phyloP scores from a whole-genome alignment of 2,797 vertebrate species.

The Odontamblyopus lacepedii region DNA sequence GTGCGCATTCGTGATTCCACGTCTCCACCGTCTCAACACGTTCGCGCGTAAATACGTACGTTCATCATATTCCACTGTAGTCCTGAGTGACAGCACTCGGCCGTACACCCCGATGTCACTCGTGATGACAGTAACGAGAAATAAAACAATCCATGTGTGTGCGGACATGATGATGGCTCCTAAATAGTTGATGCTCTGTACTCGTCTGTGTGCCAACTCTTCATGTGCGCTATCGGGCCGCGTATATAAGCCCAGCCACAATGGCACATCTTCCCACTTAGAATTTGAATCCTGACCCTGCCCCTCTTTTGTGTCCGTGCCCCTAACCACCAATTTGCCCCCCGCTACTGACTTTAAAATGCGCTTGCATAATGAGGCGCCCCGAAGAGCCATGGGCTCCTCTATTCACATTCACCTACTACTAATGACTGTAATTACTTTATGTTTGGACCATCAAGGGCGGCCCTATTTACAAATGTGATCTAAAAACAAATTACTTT shows the following conservation, averaged over 20 bases:
- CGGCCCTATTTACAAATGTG: conserved; percentile 42
- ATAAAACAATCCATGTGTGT: conserved; percentile 37
- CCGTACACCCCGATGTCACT: conserved; percentile 44
- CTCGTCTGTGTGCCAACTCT: conserved; percentile 20
- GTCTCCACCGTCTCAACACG: conserved; percentile 41
- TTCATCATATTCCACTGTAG: conserved; percentile 6
- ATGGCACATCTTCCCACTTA: conserved; percentile 64
- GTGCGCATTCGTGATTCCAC: conserved; percentile 39
- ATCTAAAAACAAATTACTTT: neutral
- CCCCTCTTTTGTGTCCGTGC: conserved; percentile 72
- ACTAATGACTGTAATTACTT: conserved; percentile 79
- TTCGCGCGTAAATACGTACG: conserved; percentile 37
- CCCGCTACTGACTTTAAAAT: conserved; percentile 68
- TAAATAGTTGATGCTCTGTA: conserved; percentile 6
- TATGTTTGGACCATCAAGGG: conserved; percentile 61
- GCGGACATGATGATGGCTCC: conserved; percentile 44
- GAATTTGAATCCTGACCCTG: conserved; percentile 74
- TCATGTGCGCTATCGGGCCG: neutral
- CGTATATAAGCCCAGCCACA: conserved; percentile 65
- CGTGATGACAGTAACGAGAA: conserved; percentile 43
- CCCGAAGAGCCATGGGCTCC: conserved; percentile 56
- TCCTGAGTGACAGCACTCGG: conserved; percentile 35
- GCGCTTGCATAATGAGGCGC: conserved; percentile 80
- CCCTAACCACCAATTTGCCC: conserved; percentile 68
- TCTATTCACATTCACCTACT: conserved; percentile 74